Percentiles rank a stretch among this genome's conserved stretches.
Conservation (phyloP, 2,888 invertebrate species). For the Elysia crispata region DNA sequence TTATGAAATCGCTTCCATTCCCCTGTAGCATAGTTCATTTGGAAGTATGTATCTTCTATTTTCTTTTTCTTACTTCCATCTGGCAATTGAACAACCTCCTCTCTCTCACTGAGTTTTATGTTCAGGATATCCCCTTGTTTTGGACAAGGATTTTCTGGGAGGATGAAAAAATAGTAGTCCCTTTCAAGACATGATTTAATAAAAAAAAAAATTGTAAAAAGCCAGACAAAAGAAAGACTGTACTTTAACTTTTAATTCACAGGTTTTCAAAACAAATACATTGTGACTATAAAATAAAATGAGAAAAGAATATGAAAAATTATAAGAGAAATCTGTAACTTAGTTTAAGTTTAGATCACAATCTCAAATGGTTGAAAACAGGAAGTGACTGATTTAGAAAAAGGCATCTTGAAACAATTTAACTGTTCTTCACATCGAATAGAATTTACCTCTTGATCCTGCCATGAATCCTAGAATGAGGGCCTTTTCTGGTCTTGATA, state of each 20-base stretch:
- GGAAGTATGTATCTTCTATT: constrained; percentile 95
- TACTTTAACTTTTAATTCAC: too few relatives aligned
- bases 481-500: constrained; percentile 97
- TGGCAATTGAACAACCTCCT: constrained; percentile 88
- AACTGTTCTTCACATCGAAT: not conserved
- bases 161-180: constrained; percentile 47
- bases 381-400: too few relatives aligned
- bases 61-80: constrained; percentile 89
- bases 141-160: constrained; percentile 95
- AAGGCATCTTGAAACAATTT: too few relatives aligned
- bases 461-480: constrained; percentile 99
- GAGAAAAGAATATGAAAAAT: too few relatives aligned
- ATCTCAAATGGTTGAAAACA: too few relatives aligned
- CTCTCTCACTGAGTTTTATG: constrained; percentile 94
- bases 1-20: constrained; percentile 98
- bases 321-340: too few relatives aligned
- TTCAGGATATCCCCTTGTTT: constrained; percentile 96
- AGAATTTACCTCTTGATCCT: constrained; percentile 88
- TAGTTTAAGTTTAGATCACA: too few relatives aligned
- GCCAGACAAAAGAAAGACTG: too few relatives aligned
- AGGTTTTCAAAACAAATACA: too few relatives aligned
- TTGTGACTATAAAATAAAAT: too few relatives aligned
- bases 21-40: constrained; percentile 98
- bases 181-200: not conserved
- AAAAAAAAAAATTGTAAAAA: too few relatives aligned